Base-by-base conservation (phyloP, 2,888 invertebrate genomes). In the Clanis bilineata region DNA sequence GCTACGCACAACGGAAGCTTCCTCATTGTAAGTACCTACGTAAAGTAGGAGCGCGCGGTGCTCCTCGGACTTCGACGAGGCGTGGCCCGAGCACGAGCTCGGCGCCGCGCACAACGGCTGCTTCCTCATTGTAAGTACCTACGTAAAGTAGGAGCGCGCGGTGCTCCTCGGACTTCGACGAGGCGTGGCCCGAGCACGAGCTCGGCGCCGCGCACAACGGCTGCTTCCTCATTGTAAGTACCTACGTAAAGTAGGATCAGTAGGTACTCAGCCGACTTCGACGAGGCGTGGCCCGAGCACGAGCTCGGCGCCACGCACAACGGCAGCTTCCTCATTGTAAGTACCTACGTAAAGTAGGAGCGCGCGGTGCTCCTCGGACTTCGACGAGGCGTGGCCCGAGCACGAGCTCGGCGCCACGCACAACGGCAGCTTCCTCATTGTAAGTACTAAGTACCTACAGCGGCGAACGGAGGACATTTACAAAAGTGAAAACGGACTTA, bases 11-110 rank as follows among this genome's bases (percentile, higher is more conserved):
- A 93, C 64, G 92, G 91, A 22, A 36, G 36, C 69, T 88, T 90
- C 56, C 84, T 88, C 25, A 87, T 90, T 59, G 90, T 90, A 64
- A 79, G 85, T n/a, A n/a, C n/a, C n/a, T n/a, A n/a, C n/a, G n/a
- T n/a, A n/a, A n/a, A n/a, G n/a, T n/a, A 93, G 97, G 62, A 96
- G 96, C 77, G 97, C 97, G 0, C 96, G 97, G 73, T 97, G 97
- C 82, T 96, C 96, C 6, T 94, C 96, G 1, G 94, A 95, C 74
- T 97, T 97, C 76, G 96, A 94, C 62, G 89, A 92, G 45, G 84
- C 87, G 9, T 88, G 90, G 90, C 92, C 90, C 1, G 85, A 86
- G 56, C 87, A 83, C 51, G 86, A 90, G 44, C 87, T 88, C 2
- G 87, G 85, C 0, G 77, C 90, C 0, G 78, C 86, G 1, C 86